A percentile compares a stretch with the other conserved stretches of the same genome.
Conservation (phyloP, 2,113 vertebrate genomes). For the Naja naja region DNA sequence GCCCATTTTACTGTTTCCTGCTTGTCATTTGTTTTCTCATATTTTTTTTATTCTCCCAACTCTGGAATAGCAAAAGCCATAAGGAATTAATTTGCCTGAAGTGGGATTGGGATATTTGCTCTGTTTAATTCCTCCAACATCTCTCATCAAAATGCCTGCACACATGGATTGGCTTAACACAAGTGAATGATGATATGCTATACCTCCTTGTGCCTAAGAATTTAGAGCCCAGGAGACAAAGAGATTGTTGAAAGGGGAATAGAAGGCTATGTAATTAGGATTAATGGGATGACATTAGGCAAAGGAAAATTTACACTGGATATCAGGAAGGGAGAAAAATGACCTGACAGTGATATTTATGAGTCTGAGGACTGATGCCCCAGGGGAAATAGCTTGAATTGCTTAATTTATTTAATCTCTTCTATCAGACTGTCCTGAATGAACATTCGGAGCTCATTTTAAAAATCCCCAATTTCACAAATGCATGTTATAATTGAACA, state of each 20-base stretch:
- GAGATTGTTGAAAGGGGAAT: conserved; percentile 4
- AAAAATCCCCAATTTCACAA: not conserved
- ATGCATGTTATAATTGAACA: not conserved
- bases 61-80: not conserved
- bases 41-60: not conserved
- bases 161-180: not conserved
- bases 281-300: conserved; percentile 33
- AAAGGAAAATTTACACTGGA: conserved; percentile 27
- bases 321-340: conserved; percentile 16
- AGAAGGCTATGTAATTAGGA: conserved; percentile 32
- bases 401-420: conserved; percentile 29
- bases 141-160: not conserved
- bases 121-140: not conserved
- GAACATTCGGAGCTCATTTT: not conserved
- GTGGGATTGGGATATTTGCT: not conserved
- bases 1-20: not conserved
- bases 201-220: conserved; percentile 2
- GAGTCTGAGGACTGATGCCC: conserved; percentile 13
- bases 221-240: conserved; percentile 7
- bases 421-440: conserved; percentile 22
- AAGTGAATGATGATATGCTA: not conserved
- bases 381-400: conserved; percentile 28
- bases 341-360: conserved; percentile 28
- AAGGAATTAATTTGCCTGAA: not conserved
- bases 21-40: not conserved